These are phyloP conservation scores for Epinotia brunnichana DNA, from an alignment of 2,888 invertebrate species.

Conservation along the genomic window DNA sequence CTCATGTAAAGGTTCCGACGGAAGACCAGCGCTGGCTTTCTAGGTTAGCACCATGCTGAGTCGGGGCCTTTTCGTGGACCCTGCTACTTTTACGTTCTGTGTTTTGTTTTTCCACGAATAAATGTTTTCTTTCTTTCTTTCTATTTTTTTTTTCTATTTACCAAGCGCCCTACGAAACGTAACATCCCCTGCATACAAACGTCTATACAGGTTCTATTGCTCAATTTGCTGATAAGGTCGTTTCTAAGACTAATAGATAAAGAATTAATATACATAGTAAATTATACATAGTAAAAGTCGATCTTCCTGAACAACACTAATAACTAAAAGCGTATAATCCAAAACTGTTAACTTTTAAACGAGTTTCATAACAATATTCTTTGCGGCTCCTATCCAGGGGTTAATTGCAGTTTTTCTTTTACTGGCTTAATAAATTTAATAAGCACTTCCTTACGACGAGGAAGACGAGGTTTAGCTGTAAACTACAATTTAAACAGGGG, in stretches of 20 bases:
- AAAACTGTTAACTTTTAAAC: constrained; percentile 18
- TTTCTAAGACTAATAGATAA: background rate
- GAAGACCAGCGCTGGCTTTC: too few relatives aligned
- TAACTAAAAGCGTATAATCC: constrained; percentile 36
- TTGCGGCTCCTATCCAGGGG: constrained; percentile 49
- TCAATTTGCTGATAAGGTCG: background rate
- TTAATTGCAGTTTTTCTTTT: constrained; percentile 61
- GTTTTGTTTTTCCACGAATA: too few relatives aligned
- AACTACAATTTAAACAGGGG: constrained; percentile 52
- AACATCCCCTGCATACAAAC: too few relatives aligned
- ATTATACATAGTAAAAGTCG: background rate
- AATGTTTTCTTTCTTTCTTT: too few relatives aligned
- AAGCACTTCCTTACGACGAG: constrained; percentile 50
- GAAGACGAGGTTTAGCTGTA: constrained; percentile 53
- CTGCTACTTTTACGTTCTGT: too few relatives aligned
- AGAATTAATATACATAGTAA: background rate
- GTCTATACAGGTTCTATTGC: too few relatives aligned
- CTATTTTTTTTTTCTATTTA: too few relatives aligned
- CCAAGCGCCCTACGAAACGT: too few relatives aligned
- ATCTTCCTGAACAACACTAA: background rate
- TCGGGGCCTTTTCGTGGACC: too few relatives aligned
- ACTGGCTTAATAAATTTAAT: constrained; percentile 57
- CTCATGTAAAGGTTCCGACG: too few relatives aligned
- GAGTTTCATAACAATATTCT: constrained; percentile 53
- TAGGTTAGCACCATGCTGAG: too few relatives aligned